These are phyloP conservation scores for Phenganax subtilis DNA, from an alignment of 92 coral and sea anemone genomes.

Conservation along the genomic window DNA sequence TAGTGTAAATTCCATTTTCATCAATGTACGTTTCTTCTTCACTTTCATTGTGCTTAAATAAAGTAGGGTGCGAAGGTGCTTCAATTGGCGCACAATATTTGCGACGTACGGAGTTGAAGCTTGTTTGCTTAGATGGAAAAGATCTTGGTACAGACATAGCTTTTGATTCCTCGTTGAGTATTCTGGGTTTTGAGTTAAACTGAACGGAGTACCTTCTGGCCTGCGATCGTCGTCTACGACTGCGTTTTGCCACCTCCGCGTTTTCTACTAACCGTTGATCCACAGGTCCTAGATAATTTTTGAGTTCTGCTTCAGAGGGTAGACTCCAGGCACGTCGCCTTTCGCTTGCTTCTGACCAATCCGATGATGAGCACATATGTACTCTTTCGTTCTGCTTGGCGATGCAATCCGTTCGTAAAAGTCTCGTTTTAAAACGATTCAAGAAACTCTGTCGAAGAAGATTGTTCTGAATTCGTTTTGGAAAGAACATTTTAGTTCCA, in stretches of 20 bases:
- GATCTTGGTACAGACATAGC: neutral
- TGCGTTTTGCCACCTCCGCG: constrained; percentile 17
- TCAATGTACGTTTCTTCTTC: constrained; percentile 39
- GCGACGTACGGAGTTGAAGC: constrained; percentile 4
- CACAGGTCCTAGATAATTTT: constrained; percentile 14
- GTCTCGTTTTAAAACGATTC: constrained; percentile 22
- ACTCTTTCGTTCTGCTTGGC: neutral
- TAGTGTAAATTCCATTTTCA: constrained; percentile 36
- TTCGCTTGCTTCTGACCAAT: neutral
- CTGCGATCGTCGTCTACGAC: constrained; percentile 11
- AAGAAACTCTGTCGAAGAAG: constrained; percentile 34
- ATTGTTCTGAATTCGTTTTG: neutral
- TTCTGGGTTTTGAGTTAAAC: neutral
- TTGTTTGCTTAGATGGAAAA: neutral
- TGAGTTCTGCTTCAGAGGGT: constrained; percentile 22
- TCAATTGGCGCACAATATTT: constrained; percentile 11
- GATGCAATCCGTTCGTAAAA: neutral
- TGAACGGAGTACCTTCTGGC: neutral
- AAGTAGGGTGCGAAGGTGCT: neutral
- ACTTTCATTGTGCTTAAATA: neutral
- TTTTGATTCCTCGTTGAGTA: neutral
- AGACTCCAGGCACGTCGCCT: constrained; percentile 24
- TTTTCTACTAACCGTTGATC: constrained; percentile 18
- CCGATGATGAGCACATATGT: neutral
- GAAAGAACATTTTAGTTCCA: constrained; percentile 9